A percentile compares a stretch with the other conserved stretches of the same genome.
Evolutionary conservation across 2,797 vertebrate species (phyloP).

Genomic region (Antennarius maculatus): DNA sequence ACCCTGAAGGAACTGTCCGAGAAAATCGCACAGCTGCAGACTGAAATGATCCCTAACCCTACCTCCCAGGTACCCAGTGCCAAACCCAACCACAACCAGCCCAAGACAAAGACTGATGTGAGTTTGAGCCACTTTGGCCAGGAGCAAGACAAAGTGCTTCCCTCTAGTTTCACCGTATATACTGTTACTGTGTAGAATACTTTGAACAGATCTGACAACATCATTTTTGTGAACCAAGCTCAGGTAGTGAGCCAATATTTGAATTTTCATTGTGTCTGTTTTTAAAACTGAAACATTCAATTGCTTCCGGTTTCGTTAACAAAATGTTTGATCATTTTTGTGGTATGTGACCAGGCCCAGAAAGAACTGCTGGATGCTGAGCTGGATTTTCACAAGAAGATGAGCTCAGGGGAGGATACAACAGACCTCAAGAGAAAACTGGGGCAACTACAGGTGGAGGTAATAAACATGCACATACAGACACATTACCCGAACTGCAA

Average conservation of each 20-base stretch:
- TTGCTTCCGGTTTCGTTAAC: background rate
- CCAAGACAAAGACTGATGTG: conserved; percentile 94
- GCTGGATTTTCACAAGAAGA: conserved; percentile 94
- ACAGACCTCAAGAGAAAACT: conserved; percentile 95
- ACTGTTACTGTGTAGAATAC: background rate
- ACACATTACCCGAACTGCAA: background rate
- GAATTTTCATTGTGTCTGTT: too few species aligned
- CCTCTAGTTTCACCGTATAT: background rate
- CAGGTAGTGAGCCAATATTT: background rate
- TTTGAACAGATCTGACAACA: background rate
- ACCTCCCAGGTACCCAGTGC: conserved; percentile 75
- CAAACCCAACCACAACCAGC: conserved; percentile 78
- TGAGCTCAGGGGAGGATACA: conserved; percentile 95
- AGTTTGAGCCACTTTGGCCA: conserved; percentile 28
- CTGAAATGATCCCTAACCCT: conserved; percentile 89
- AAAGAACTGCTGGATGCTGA: conserved; percentile 96
- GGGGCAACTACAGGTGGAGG: conserved; percentile 94
- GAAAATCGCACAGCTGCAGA: conserved; percentile 94
- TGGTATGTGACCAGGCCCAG: conserved; percentile 83
- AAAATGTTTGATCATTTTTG: background rate
- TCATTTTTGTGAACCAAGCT: background rate
- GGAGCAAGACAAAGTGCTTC: background rate
- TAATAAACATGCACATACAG: conserved; percentile 56
- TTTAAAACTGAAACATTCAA: background rate
- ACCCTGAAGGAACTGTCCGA: conserved; percentile 94